Evolutionary conservation across 2,113 vertebrate genomes (phyloP).

Genomic region (Calypte anna): DNA sequence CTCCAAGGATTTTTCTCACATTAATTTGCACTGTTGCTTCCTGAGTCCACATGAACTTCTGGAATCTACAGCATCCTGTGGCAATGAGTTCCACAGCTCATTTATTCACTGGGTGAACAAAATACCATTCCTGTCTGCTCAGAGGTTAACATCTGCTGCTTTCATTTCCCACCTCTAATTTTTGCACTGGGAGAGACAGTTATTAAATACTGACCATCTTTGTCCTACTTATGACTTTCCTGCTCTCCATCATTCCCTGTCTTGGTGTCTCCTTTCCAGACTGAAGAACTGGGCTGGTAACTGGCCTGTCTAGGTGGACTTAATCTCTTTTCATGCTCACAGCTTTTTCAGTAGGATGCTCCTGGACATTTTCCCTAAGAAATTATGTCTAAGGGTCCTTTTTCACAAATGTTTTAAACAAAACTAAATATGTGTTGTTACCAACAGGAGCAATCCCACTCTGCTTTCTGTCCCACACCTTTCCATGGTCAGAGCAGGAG

Average conservation of each 20-base stretch:
- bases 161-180: constrained; percentile 22
- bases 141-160: constrained; percentile 14
- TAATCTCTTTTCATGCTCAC: neutral
- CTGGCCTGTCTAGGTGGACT: neutral
- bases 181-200: neutral
- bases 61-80: neutral
- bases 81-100: neutral
- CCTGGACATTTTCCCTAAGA: neutral
- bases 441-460: neutral
- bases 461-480: neutral
- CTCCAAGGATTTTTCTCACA: neutral
- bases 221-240: neutral
- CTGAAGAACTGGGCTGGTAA: neutral
- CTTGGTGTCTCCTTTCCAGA: neutral
- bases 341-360: neutral
- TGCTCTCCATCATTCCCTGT: neutral
- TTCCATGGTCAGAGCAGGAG: neutral
- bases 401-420: neutral
- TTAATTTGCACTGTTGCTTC: neutral
- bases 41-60: neutral
- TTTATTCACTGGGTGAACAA: neutral
- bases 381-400: neutral
- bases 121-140: neutral
- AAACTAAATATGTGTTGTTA: neutral
- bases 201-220: neutral